Base-by-base conservation (phyloP, 2,888 invertebrate species). In the Tetranychus truncatus region DNA sequence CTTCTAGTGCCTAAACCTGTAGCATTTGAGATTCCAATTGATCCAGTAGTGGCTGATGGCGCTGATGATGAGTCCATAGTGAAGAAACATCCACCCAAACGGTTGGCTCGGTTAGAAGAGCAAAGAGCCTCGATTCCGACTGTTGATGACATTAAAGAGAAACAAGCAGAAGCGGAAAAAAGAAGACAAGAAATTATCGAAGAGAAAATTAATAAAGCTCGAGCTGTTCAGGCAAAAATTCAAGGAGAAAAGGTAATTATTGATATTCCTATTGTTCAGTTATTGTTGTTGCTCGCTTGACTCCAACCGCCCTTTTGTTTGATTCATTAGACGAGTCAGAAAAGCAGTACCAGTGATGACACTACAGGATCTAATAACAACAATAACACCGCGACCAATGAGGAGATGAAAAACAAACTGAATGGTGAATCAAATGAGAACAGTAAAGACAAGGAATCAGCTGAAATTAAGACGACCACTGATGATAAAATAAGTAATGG, bases 161-260 rank as follows among this genome's bases (percentile, higher is more conserved):
- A 89, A 80, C 83, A 89, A 77, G 88, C 88, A 24, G 89, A 88
- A 76, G 90, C 90, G 0, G 89, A 90, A 80, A 85, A 86, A 77
- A 85, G 90, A 77, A 85, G 90, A 75, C 86, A 86, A 79, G 86
- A 87, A 84, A 83, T 84, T 81, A 81, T 73, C 7, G 73, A 73
- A 15, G 73, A 73, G 55, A 73, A 65, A 15, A 55, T 73, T 18
- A 18, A 46, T 20, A 73, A 73, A 66, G 20, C 73, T 11, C 24
- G 73, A 66, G 34, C 34, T 55, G n/a, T 66, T 15, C 73, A 73
- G n/a, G 34, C 24, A 1, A 73, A 73, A 73, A 7, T 55, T 72
- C 44, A 24, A 20, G 72, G 45, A 24, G 73, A 73, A 66, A 73
- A 55, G 66, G 73, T 73, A 73, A 73, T 18, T 45, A 15, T 15